Conservation (phyloP, 2,888 invertebrate genomes). For the Ophioninae sp. region DNA sequence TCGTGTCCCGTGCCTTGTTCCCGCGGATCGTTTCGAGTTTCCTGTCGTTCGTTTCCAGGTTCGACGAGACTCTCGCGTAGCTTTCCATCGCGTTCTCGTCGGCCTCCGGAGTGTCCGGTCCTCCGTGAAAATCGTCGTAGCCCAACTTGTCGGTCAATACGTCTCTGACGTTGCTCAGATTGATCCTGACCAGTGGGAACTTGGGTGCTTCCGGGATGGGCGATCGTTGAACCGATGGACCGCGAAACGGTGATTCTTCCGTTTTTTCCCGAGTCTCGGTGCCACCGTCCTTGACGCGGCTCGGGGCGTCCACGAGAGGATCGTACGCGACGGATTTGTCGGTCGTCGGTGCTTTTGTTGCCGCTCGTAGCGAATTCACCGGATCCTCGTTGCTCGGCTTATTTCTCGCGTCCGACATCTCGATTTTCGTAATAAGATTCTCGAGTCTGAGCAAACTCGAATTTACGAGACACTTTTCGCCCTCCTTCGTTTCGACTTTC, state of each 20-base stretch:
- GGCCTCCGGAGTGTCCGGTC: not conserved
- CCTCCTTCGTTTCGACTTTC: slow-evolving; percentile 76
- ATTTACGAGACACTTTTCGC: slow-evolving; percentile 76
- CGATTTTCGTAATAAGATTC: slow-evolving; percentile 77
- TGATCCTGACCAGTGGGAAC: slow-evolving; percentile 54
- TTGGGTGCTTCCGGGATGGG: slow-evolving; percentile 14
- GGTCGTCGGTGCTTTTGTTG: not conserved
- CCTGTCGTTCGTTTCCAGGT: not conserved
- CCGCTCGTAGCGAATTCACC: slow-evolving; percentile 1
- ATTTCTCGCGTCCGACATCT: slow-evolving; percentile 65
- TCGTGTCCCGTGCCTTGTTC: not conserved
- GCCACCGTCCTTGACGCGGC: not conserved
- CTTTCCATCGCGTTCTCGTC: not conserved
- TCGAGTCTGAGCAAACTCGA: slow-evolving; percentile 77
- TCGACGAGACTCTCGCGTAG: not conserved
- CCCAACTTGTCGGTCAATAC: slow-evolving; percentile 37
- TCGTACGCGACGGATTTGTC: not conserved
- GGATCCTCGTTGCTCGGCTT: slow-evolving; percentile 23
- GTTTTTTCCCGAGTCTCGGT: not conserved
- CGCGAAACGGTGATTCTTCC: not conserved
- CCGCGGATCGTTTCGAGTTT: not conserved
- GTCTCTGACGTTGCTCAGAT: slow-evolving; percentile 46
- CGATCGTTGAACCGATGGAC: slow-evolving; percentile 6
- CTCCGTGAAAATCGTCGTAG: not conserved
- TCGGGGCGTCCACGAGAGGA: not conserved